Conservation (phyloP, 2,113 vertebrate genomes). For the Damaliscus lunatus region DNA sequence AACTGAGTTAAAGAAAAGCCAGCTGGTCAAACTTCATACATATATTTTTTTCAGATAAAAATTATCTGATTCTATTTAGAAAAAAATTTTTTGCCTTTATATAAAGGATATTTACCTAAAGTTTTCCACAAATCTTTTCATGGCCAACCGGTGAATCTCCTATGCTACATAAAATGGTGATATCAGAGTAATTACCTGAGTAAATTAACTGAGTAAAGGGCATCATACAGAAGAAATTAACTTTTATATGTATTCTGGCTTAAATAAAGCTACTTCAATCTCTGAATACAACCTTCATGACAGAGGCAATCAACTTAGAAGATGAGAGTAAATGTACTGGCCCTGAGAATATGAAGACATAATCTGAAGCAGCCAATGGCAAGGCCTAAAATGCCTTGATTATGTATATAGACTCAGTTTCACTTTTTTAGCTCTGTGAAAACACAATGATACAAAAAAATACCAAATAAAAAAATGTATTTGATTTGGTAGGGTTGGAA, state of each 20-base stretch:
- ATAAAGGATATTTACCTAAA: neutral
- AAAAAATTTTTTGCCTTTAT: neutral
- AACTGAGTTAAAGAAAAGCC: conserved; percentile 7
- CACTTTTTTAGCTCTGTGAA: neutral
- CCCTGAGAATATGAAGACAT: neutral
- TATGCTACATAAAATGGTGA: neutral
- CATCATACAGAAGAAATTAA: neutral
- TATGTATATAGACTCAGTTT: neutral
- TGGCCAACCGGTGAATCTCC: neutral
- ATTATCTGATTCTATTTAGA: neutral
- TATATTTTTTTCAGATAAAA: neutral
- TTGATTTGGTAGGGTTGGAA: neutral
- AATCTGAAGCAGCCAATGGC: neutral
- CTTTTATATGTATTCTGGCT: neutral
- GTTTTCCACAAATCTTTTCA: neutral
- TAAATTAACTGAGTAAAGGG: conserved; percentile 1
- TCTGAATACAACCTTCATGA: neutral
- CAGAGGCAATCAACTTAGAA: neutral
- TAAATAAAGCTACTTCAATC: neutral
- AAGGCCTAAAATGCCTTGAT: neutral
- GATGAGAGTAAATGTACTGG: neutral
- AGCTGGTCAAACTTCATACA: neutral
- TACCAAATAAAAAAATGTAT: neutral
- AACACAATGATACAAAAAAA: neutral
- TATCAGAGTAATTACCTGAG: neutral